Percentiles rank a stretch among this genome's conserved stretches.
phyloP scores from a whole-genome alignment of 2,888 invertebrate genomes.

The Lepidochitona cinerea region DNA sequence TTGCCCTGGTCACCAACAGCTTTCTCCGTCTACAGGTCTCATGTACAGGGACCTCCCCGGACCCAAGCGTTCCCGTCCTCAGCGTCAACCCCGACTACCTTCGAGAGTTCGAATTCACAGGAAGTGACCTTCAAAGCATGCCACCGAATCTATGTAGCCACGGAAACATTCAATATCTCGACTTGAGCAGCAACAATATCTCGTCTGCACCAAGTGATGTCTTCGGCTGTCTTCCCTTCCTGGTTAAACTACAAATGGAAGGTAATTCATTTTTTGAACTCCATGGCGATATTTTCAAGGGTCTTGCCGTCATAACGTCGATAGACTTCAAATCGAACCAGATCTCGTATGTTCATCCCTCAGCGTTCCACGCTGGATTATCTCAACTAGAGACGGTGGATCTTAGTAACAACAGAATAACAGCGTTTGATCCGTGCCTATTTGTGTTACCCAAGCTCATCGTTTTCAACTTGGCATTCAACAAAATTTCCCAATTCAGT shows the following conservation, averaged over 20 bases:
- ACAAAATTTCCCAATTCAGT: not conserved
- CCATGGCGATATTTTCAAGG: not conserved
- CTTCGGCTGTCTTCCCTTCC: not conserved
- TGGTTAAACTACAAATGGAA: not conserved
- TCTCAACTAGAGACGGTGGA: conserved; percentile 3
- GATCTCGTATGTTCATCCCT: not conserved
- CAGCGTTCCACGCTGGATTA: not conserved
- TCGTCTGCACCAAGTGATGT: not conserved
- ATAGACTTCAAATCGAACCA: not conserved
- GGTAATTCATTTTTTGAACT: not conserved
- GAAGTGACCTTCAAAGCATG: not conserved
- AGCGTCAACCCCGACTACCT: not conserved
- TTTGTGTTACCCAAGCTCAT: not conserved
- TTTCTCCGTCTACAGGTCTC: not conserved
- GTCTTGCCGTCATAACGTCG: not conserved
- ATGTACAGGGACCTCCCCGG: not conserved
- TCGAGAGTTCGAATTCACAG: conserved; percentile 6
- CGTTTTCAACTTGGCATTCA: not conserved
- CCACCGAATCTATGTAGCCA: not conserved
- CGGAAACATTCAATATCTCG: not conserved
- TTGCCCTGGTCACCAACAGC: not conserved
- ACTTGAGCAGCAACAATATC: conserved; percentile 3
- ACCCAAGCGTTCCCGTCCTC: not conserved
- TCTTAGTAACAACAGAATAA: not conserved
- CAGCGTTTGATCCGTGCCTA: conserved; percentile 1